phyloP scores from a whole-genome alignment of 2,113 vertebrate genomes.

The Brachionichthys hirsutus region DNA sequence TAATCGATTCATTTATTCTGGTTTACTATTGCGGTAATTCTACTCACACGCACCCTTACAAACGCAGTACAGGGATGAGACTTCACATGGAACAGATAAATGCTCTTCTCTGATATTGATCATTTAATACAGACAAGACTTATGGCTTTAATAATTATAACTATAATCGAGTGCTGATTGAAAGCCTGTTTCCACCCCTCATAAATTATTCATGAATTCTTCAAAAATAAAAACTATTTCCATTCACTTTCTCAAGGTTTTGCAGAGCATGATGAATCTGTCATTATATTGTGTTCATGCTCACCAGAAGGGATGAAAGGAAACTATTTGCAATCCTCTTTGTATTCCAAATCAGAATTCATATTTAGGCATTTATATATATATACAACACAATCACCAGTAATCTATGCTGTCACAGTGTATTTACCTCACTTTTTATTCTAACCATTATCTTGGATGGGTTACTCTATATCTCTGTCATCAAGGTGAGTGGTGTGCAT shows the following conservation, averaged over 20 bases:
- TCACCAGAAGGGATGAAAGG: not conserved
- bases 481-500: constrained; percentile 48
- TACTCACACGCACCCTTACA: constrained; percentile 29
- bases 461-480: constrained; percentile 16
- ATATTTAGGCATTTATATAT: not conserved
- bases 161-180: constrained; percentile 24
- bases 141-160: constrained; percentile 33
- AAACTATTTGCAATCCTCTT: not conserved
- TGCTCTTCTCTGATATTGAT: constrained; percentile 41
- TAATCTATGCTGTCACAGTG: constrained; percentile 9
- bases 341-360: constrained; percentile 1
- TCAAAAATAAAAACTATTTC: constrained; percentile 3
- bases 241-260: constrained; percentile 14
- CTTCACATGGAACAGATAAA: constrained; percentile 38
- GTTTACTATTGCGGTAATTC: constrained; percentile 17
- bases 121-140: constrained; percentile 38
- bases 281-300: constrained; percentile 13
- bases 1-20: constrained; percentile 35
- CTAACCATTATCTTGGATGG: too few species aligned
- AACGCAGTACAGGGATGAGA: constrained; percentile 28
- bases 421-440: too few species aligned
- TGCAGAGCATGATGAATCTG: not conserved
- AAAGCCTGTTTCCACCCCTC: constrained; percentile 35
- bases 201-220: constrained; percentile 32
- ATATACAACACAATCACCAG: constrained; percentile 2